Base-by-base conservation (phyloP, 2,888 invertebrate genomes). In the Phorcus lineatus region DNA sequence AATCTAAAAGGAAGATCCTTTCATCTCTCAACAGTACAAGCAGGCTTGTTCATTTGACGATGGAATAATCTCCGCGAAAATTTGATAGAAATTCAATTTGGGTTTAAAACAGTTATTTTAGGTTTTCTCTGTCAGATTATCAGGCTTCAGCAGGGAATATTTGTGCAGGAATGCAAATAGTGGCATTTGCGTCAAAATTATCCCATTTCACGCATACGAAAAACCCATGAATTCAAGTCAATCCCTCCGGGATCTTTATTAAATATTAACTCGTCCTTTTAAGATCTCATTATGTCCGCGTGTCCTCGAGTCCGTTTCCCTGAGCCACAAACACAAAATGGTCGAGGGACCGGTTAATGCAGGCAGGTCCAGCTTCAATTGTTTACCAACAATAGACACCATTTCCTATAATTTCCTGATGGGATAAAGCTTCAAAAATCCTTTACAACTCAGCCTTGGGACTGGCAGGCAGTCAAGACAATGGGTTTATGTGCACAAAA, bases 351-450 rank as follows among this genome's bases (percentile, higher is more conserved):
- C 70, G 17, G 36, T 36, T 70, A 70, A 40, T 40, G 31, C 4
- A 31, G 40, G 19, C 77, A 40, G 52, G 36, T 36, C 36, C 24
- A 55, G 47, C 22, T 28, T 17, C 62, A 57, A 66, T 78, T 66
- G 53, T 62, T 24, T 78, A 78, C 52, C 62, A 77, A 77, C 77
- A 77, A 77, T 57, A 55, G 77, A 57, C 57, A 66, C 24, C 53
- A 66, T 62, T 67, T 62, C 77, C 19, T 28, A 47, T 78, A 36
- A 78, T 78, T 78, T 78, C 77, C 77, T 78, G 77, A 70, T 70
- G 31, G 70, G 40, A 70, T 16, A 36, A 70, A 31, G n/a, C 28
- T 28, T 28, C 31, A 11, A 13, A 67, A 70, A 19, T 70, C 70
- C 70, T 70, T 70, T 36, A 70, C 36, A 19, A 36, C 31, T 19